Evolutionary conservation across 2,113 vertebrate genomes (phyloP), one percentile per base, ranked within the genome.

Genomic region (Toxostoma redivivum): DNA sequence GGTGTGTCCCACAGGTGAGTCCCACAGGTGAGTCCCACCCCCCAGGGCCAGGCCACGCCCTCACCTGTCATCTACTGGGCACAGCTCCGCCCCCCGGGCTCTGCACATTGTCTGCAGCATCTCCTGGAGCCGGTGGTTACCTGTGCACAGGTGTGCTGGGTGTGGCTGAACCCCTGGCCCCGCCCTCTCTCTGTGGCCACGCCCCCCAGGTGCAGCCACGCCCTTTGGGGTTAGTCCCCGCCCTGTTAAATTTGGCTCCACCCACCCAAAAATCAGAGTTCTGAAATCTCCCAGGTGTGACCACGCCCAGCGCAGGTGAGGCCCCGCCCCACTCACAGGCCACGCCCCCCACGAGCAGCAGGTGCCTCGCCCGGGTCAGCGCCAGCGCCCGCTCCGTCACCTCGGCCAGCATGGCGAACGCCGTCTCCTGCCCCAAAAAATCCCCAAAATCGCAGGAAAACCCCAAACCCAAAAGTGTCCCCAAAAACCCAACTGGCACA

Each of bases 21-120:
- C 5, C 5, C 2, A 3, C 38, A 16, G 42, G 42, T 24, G 9
- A 4, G 22, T 7, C 31, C 8, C 64, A 3, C 23, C 15, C 7
- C 8, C 7, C 16, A 1, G 6, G 9, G 42, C 1, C 2, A 0
- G 1, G 53, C 25, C 20, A 3, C 5, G 1, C 5, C 24, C 64
- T 45, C n/a, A 86, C 84, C 84, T 70, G 7, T 87, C 84, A 0
- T 86, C 84, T 0, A 5, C 2, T 6, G 84, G 84, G n/a, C 84
- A 86, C 0, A 86, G 73, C 84, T 78, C 64, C 0, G 73, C 84
- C 10, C 84, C 84, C 23, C 84, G 54, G 10, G 84, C 84, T 6
- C 15, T 22, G 73, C 84, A 86, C 84, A 86, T 86, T 0, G 10
- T 28, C 38, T 1, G 33, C 7, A 86, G 64, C 84, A 86, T 78